A percentile compares a stretch with the other conserved stretches of the same genome.
These are phyloP conservation scores for Diogma glabrata DNA, from an alignment of 2,888 invertebrate genomes.

Conservation along the genomic window DNA sequence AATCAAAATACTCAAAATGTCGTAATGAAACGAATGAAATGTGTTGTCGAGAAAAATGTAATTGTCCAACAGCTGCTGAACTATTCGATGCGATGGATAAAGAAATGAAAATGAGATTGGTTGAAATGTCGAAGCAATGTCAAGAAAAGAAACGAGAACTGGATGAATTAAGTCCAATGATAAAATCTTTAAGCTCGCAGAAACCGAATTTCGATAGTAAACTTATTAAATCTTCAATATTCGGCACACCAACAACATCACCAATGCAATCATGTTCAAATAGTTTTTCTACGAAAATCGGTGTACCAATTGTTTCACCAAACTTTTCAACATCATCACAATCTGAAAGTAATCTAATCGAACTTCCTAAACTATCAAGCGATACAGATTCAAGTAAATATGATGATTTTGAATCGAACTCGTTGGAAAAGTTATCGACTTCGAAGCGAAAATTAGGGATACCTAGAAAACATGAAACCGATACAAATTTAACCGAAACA, in stretches of 20 bases:
- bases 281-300: constrained; percentile 9
- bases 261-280: constrained; percentile 15
- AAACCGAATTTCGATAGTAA: no score
- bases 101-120: constrained; percentile 70
- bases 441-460: constrained; percentile 68
- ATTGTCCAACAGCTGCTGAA: constrained; percentile 42
- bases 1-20: constrained; percentile 24
- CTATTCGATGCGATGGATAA: constrained; percentile 50
- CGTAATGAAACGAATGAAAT: constrained; percentile 14
- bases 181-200: constrained; percentile 8
- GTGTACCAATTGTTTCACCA: constrained; percentile 6
- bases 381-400: constrained; percentile 25
- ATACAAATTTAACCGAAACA: constrained; percentile 58
- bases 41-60: constrained; percentile 22
- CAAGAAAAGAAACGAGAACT: constrained; percentile 74
- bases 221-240: background rate
- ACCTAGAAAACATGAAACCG: constrained; percentile 54
- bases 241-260: constrained; percentile 15
- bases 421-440: constrained; percentile 26
- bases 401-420: constrained; percentile 20
- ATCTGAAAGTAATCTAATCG: constrained; percentile 12
- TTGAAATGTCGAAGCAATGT: constrained; percentile 70
- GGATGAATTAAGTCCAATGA: constrained; percentile 42
- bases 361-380: constrained; percentile 21
- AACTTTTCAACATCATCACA: constrained; percentile 10